Conservation (phyloP, 2,888 invertebrate genomes). For the Idaea biselata region DNA sequence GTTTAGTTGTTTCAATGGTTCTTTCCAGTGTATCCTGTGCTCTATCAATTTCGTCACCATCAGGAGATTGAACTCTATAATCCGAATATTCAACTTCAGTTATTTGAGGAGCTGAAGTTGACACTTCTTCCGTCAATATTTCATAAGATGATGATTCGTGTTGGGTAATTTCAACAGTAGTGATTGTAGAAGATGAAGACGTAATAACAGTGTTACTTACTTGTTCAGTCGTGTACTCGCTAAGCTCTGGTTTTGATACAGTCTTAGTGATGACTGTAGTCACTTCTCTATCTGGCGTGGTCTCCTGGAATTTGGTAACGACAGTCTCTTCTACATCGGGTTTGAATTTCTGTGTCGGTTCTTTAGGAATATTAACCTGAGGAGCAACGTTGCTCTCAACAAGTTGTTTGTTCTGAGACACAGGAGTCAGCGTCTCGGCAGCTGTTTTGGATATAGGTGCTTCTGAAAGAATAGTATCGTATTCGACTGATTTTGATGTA, state of each 20-base stretch:
- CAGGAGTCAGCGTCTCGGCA: neutral
- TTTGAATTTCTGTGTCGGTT: conserved; percentile 11
- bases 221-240: conserved; percentile 51
- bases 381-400: neutral
- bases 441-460: conserved; percentile 14
- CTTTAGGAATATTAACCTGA: conserved; percentile 7
- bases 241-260: conserved; percentile 48
- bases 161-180: conserved; percentile 58
- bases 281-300: conserved; percentile 44
- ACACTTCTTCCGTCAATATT: conserved; percentile 45
- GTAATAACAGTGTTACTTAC: conserved; percentile 48
- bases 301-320: conserved; percentile 37
- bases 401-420: neutral
- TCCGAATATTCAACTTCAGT: conserved; percentile 37
- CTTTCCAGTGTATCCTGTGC: neutral
- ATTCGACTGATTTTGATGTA: conserved; percentile 46
- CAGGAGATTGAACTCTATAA: conserved; percentile 41
- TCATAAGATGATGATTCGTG: conserved; percentile 58
- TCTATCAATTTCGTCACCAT: conserved; percentile 44
- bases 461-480: conserved; percentile 31
- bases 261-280: conserved; percentile 48
- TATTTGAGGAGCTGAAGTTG: conserved; percentile 28
- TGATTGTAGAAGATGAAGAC: conserved; percentile 56
- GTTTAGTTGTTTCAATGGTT: conserved; percentile 6
- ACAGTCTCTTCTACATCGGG: conserved; percentile 23